Evolutionary conservation across 37 sponge, comb jelly and placozoan species (phyloP), one percentile per base, ranked within the genome.

Genomic region (Axinella damicornis): DNA sequence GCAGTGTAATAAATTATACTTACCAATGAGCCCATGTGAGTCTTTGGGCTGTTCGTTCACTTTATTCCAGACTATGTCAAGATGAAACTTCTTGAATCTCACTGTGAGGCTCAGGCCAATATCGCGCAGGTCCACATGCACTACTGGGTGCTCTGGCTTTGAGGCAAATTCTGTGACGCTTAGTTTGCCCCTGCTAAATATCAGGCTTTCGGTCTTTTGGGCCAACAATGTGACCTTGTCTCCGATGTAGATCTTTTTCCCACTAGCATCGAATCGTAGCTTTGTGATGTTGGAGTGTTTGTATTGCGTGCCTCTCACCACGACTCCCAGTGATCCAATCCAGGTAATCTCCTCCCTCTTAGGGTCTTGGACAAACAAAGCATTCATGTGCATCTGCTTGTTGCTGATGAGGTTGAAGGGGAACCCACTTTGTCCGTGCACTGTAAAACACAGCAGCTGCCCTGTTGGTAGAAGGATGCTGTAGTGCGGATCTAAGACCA

Each of bases 391-490:
- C n/a, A 81, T 33, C 24, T 36, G 71, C 5, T 56, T 56, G 40
- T 71, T 81, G 59, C 82, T 81, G 82, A 81, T 81, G 58, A 81
- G 82, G 39, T 81, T 81, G 39, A 81, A 81, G 5, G 71, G 2
- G 40, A 81, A 81, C 9, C 57, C 60, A n/a, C 70, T 56, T 37
- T 81, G 71, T 58, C 82, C 82, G 5, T 81, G 82, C 5, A 81
- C 71, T 34, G 82, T 70, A 71, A 59, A 81, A 57, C 82, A 81
- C 38, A 81, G 82, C 38, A 71, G 71, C 71, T 81, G 82, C 12
- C 71, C 71, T 5, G 71, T 68, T 19, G 71, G 82, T 22, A 81
- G 71, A n/a, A 81, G 55, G 69, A 81, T 81, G 60, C 71, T 81
- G 60, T 56, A 81, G 71, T 81, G 82, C 2, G 82, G 82, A 37